These are phyloP conservation scores for Cepaea nemoralis DNA, from an alignment of 1,140 invertebrate species.

Conservation along the genomic window DNA sequence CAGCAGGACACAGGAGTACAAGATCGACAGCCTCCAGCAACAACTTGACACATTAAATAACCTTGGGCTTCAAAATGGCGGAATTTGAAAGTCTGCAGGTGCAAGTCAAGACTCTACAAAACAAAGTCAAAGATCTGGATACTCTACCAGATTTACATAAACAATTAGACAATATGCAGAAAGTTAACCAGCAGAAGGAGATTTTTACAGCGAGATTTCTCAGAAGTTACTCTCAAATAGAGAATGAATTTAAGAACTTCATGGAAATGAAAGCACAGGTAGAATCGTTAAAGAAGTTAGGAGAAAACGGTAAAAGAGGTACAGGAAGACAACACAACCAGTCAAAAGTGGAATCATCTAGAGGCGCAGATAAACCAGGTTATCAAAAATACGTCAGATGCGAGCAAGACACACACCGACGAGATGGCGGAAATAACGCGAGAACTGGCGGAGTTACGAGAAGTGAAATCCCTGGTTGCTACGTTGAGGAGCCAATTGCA, in stretches of 20 bases:
- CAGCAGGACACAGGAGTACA: background rate
- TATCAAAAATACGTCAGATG: background rate
- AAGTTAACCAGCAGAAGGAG: background rate
- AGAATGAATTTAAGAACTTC: background rate
- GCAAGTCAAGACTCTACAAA: no score
- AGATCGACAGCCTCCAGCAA: background rate
- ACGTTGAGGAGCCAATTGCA: background rate
- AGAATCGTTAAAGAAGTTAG: background rate
- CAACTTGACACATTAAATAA: background rate
- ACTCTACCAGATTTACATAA: background rate
- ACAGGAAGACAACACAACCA: background rate
- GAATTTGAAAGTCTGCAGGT: background rate
- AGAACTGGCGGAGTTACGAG: background rate
- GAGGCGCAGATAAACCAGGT: background rate
- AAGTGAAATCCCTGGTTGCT: background rate
- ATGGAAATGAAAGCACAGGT: background rate
- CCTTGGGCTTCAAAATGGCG: no score
- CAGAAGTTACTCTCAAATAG: background rate
- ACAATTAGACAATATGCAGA: background rate
- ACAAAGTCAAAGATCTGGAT: background rate
- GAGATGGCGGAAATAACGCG: background rate
- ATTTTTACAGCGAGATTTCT: no score
- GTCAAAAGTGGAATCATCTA: background rate
- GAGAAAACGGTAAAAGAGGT: background rate
- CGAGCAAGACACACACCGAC: background rate